phyloP scores from a whole-genome alignment of 2,797 vertebrate species.

The Vespertilio murinus region DNA sequence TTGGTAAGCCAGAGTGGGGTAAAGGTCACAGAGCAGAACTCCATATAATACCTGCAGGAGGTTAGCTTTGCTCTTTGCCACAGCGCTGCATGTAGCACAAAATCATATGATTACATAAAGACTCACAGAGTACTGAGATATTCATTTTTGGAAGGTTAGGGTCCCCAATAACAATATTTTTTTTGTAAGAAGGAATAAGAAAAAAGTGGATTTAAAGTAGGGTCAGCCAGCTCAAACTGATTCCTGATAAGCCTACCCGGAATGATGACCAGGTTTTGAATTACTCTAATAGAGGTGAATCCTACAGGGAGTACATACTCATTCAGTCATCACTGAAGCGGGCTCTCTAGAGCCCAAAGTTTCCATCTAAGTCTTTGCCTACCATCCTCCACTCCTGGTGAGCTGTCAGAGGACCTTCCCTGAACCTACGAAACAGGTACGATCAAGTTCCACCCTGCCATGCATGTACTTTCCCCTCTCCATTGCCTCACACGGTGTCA shows the following conservation, averaged over 20 bases:
- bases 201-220: constrained; percentile 19
- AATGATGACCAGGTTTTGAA: not conserved
- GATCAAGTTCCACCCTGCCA: not conserved
- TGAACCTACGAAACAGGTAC: not conserved
- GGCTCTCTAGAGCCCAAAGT: not conserved
- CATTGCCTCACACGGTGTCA: not conserved
- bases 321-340: not conserved
- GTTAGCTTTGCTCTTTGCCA: not conserved
- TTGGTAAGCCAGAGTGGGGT: not conserved
- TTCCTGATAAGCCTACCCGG: not conserved
- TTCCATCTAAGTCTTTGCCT: not conserved
- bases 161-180: not conserved
- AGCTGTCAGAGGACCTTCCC: not conserved
- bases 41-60: not conserved
- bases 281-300: not conserved
- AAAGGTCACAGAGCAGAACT: not conserved
- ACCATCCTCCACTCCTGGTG: not conserved
- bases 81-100: not conserved
- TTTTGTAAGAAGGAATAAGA: not conserved
- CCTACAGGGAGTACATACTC: not conserved
- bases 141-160: not conserved
- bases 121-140: not conserved
- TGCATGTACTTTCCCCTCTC: not conserved
- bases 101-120: not conserved
- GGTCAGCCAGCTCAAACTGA: not conserved